phyloP scores from a whole-genome alignment of 2,888 invertebrate genomes.

The Tridacna gigas region DNA sequence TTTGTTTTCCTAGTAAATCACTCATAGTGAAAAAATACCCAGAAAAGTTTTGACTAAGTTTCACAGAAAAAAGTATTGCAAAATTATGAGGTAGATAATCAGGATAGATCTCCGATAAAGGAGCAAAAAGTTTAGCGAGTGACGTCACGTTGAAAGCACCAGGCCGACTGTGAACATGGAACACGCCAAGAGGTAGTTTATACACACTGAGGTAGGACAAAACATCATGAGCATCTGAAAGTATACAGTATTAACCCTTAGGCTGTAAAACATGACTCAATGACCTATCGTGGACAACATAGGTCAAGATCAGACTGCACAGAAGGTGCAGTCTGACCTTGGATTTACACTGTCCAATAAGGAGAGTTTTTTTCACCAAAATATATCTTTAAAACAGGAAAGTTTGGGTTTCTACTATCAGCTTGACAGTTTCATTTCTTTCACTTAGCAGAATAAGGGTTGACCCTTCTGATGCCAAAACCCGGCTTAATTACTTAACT shows the following conservation, averaged over 20 bases:
- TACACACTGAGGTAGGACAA: slow-evolving; percentile 72
- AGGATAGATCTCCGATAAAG: slow-evolving; percentile 72
- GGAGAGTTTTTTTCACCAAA: too few species aligned
- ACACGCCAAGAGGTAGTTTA: slow-evolving; percentile 75
- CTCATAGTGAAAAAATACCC: slow-evolving; percentile 78
- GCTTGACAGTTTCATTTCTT: too few species aligned
- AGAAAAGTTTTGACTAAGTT: slow-evolving; percentile 56
- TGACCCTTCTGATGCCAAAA: too few species aligned
- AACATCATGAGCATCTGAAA: slow-evolving; percentile 72
- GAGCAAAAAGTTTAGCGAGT: slow-evolving; percentile 73
- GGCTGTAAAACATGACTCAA: too few species aligned
- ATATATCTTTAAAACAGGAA: too few species aligned
- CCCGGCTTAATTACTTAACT: too few species aligned
- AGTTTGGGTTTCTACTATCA: too few species aligned
- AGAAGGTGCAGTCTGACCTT: too few species aligned
- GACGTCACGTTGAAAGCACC: slow-evolving; percentile 72
- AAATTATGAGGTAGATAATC: slow-evolving; percentile 75
- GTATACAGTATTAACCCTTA: not conserved
- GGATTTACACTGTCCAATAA: too few species aligned
- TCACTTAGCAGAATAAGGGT: too few species aligned
- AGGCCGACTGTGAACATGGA: slow-evolving; percentile 60
- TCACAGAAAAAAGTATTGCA: slow-evolving; percentile 73
- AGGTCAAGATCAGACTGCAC: too few species aligned
- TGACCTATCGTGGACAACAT: too few species aligned
- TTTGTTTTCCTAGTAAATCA: slow-evolving; percentile 73